phyloP scores from a whole-genome alignment of 2,113 vertebrate genomes.

The Ranitomeya variabilis region DNA sequence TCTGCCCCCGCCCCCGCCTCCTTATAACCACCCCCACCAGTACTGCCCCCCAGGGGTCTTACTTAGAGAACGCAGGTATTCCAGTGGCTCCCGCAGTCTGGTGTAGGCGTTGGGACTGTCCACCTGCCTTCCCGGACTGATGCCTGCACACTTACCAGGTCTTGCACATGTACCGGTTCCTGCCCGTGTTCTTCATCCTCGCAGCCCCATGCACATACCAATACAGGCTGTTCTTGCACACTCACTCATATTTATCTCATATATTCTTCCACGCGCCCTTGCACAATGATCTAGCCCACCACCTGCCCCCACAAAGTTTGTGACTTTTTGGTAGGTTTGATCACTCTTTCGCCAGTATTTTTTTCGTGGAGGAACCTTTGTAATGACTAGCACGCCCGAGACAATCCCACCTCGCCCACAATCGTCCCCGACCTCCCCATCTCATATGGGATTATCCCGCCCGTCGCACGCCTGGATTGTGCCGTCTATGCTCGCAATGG shows the following conservation, averaged over 20 bases:
- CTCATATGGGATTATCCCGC: neutral
- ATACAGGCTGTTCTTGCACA: neutral
- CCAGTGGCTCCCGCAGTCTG: constrained; percentile 91
- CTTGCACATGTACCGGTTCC: constrained; percentile 37
- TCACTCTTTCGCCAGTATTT: constrained; percentile 35
- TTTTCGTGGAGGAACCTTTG: constrained; percentile 50
- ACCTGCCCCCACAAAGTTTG: constrained; percentile 19
- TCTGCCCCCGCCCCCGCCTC: constrained; percentile 90
- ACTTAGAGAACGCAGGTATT: constrained; percentile 89
- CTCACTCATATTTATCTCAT: constrained; percentile 7
- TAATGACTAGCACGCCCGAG: constrained; percentile 24
- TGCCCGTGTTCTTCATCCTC: neutral
- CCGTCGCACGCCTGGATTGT: neutral
- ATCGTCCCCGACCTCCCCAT: neutral
- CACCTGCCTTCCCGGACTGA: constrained; percentile 66
- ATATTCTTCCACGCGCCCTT: neutral
- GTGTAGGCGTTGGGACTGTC: constrained; percentile 76
- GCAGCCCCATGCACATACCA: neutral
- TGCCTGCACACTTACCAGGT: constrained; percentile 25
- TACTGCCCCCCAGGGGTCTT: constrained; percentile 92
- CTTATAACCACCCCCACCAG: constrained; percentile 96
- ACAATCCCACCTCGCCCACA: neutral
- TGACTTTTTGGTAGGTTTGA: constrained; percentile 53
- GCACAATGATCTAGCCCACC: constrained; percentile 1
- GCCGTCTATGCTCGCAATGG: neutral